Conservation (phyloP, 2,888 invertebrate species). For the Archaeoteleia sp. region DNA sequence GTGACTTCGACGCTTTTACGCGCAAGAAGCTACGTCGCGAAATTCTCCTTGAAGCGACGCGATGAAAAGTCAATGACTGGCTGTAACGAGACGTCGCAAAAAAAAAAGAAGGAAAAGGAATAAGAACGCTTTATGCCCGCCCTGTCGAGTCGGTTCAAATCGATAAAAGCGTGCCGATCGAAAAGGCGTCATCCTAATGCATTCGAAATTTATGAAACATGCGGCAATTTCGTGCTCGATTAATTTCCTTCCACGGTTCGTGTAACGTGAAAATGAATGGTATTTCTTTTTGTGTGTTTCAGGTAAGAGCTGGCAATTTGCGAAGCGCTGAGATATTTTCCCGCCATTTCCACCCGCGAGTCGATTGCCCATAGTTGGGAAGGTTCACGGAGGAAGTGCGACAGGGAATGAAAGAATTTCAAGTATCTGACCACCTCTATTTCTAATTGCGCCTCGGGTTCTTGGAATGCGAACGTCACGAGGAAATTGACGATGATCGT, state of each 20-base stretch:
- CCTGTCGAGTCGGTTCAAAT: no score
- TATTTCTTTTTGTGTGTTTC: conserved; percentile 54
- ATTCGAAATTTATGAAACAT: no score
- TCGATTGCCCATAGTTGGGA: no score
- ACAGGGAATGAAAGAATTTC: conserved; percentile 27
- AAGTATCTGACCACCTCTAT: conserved; percentile 61
- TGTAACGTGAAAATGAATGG: conserved; percentile 43
- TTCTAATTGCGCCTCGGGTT: conserved; percentile 64
- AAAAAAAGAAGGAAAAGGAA: no score
- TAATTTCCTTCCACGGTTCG: no score
- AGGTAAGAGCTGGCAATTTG: conserved; percentile 61
- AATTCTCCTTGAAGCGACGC: not conserved
- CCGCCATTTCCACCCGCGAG: conserved; percentile 26
- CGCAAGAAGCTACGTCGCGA: not conserved
- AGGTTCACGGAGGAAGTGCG: conserved; percentile 16
- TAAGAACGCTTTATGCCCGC: no score
- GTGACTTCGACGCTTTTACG: conserved; percentile 10
- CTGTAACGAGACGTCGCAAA: no score
- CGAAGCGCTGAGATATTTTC: conserved; percentile 47
- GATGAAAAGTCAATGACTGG: not conserved
- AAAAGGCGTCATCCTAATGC: no score
- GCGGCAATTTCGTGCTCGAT: no score
- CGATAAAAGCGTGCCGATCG: no score
- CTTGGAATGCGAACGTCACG: conserved; percentile 12
- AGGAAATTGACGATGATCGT: not conserved